These are phyloP conservation scores for Heterodera filipjevi DNA, from an alignment of 2,888 invertebrate species.

Conservation along the genomic window DNA sequence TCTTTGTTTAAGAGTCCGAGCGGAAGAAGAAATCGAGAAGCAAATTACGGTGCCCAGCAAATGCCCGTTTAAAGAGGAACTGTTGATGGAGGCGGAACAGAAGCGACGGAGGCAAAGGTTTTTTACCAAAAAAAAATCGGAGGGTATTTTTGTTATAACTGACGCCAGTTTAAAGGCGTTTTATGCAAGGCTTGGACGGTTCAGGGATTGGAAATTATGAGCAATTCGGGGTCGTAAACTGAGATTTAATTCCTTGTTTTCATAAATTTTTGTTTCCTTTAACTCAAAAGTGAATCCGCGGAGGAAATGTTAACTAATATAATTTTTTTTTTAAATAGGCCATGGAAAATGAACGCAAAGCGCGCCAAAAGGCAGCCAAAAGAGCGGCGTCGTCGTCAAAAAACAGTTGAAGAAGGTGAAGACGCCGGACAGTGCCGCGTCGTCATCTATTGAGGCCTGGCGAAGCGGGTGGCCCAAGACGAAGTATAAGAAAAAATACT, in stretches of 20 bases:
- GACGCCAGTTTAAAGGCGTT: too few species aligned
- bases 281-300: too few species aligned
- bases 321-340: background rate
- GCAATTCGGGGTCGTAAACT: too few species aligned
- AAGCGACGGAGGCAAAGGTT: constrained; percentile 65
- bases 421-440: background rate
- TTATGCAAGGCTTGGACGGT: too few species aligned
- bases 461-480: background rate
- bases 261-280: too few species aligned
- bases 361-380: background rate
- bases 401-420: background rate
- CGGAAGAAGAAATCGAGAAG: constrained; percentile 60
- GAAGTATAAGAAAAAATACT: background rate
- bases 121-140: background rate
- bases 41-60: constrained; percentile 79
- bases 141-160: too few species aligned
- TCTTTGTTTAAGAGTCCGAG: constrained; percentile 24
- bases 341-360: constrained; percentile 24
- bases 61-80: constrained; percentile 92
- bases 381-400: constrained; percentile 8
- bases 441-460: background rate
- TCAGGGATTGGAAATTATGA: too few species aligned
- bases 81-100: constrained; percentile 80
- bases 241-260: too few species aligned
- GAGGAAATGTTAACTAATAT: too few species aligned